Evolutionary conservation across 2,888 invertebrate genomes (phyloP), one percentile per base, ranked within the genome.

Genomic region (Strigamia maritima): DNA sequence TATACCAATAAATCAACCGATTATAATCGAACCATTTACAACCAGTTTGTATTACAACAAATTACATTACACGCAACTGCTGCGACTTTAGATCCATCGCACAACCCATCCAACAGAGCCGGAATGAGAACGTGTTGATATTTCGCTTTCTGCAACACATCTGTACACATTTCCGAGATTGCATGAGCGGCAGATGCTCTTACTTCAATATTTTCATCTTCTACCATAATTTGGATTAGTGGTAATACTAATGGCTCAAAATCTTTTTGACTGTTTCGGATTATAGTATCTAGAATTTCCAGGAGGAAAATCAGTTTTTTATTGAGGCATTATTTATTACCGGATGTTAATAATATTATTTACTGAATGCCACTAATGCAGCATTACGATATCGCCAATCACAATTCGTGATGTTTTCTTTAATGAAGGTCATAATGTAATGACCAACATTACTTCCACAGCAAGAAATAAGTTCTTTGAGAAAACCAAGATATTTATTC

Each of bases 361-460:
- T 70, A 70, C 70, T 70, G 26, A 70, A 70, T 16, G 70, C 70
- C 24, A 26, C 28, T 26, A 70, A 28, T 1, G 70, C 70, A 4
- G 70, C 70, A 26, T 70, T 70, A 14, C 70, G 70, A 28, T 70
- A 26, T 70, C 28, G 24, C 70, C 70, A 70, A 26, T 70, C 70
- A 8, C 2, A 4, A 16, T 26, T 26, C 28, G 28, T 70, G 28
- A 70, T 70, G 28, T 70, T 70, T 8, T 70, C 70, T 28, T 26
- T 70, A 16, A 70, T 70, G 16, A 70, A 70, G 16, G 12, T 10
- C 70, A 70, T 70, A 4, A 70, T 28, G 28, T 28, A 28, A 14
- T 70, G 70, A 14, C 28, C 70, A 0, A 70, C 70, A n/a, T 28
- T 70, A 24, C 12, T 14, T 6, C 70, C n/a, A 14, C 70, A 70